A percentile compares a stretch with the other conserved stretches of the same genome.
phyloP scores from a whole-genome alignment of 2,888 invertebrate species.

The Ischnura elegans region DNA sequence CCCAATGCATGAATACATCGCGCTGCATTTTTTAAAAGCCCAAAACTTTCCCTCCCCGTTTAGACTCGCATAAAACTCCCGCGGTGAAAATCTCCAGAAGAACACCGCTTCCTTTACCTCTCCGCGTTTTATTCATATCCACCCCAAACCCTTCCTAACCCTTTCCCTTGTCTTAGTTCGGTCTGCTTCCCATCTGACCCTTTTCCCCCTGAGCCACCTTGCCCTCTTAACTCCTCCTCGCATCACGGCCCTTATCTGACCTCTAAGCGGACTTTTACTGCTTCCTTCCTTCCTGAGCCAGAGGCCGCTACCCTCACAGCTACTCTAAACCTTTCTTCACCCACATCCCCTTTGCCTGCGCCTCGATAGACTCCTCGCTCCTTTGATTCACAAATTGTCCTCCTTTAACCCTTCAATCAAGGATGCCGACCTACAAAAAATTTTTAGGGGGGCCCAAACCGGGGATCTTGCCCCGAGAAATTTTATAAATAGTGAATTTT shows the following conservation, averaged over 20 bases:
- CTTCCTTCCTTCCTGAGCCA: conserved; percentile 54
- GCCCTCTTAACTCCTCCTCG: neutral
- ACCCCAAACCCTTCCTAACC: too few species aligned
- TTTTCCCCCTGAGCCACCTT: neutral
- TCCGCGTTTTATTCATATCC: conserved; percentile 27
- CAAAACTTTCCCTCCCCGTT: neutral
- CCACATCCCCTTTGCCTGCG: neutral
- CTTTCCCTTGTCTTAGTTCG: neutral
- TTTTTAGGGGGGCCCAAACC: too few species aligned
- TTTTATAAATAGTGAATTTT: too few species aligned
- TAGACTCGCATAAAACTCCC: too few species aligned
- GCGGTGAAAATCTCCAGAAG: conserved; percentile 29
- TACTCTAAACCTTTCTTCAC: neutral
- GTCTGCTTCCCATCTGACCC: neutral
- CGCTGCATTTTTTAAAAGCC: neutral
- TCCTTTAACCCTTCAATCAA: neutral
- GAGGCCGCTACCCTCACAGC: neutral
- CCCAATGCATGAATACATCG: neutral
- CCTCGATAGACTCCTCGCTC: too few species aligned
- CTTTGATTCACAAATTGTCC: neutral
- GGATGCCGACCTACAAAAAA: too few species aligned
- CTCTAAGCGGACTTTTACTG: conserved; percentile 58
- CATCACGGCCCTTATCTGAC: conserved; percentile 36
- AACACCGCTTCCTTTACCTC: neutral
- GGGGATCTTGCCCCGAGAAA: too few species aligned